Evolutionary conservation across 53 echinoderm and acorn worm genomes (phyloP).

Genomic region (Actinopyga echinites): DNA sequence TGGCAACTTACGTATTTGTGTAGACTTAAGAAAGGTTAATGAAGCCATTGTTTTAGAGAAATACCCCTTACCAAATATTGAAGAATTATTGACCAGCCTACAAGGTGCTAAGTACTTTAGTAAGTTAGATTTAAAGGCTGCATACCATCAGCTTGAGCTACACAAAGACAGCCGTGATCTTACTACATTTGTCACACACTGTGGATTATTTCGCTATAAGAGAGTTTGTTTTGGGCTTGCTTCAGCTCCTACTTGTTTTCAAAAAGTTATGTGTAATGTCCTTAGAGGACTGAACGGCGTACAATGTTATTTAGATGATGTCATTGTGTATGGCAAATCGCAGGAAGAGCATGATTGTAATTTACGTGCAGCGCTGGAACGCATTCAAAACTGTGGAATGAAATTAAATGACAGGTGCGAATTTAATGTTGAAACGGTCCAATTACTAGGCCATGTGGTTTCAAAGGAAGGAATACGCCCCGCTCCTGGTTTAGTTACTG

Average conservation of each 20-base stretch:
- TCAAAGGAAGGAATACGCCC: no score
- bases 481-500: not conserved
- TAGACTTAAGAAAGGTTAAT: constrained; percentile 58
- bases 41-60: constrained; percentile 58
- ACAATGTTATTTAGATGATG: no score
- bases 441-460: no score
- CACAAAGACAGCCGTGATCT: constrained; percentile 27
- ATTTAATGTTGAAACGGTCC: no score
- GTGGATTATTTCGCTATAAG: constrained; percentile 60
- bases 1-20: constrained; percentile 47
- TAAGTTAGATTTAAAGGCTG: constrained; percentile 66
- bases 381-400: no score
- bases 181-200: constrained; percentile 64
- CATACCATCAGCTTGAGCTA: constrained; percentile 65
- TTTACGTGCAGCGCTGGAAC: no score
- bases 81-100: constrained; percentile 58
- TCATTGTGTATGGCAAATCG: no score
- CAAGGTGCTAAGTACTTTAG: constrained; percentile 39
- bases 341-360: no score
- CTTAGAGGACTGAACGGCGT: no score
- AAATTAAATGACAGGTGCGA: not conserved
- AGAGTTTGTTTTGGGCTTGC: constrained; percentile 54
- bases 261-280: not conserved
- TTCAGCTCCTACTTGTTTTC: constrained; percentile 60
- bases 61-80: constrained; percentile 63